Evolutionary conservation across 53 echinoderm and acorn worm genomes (phyloP).

Genomic region (Glandiceps talaboti): DNA sequence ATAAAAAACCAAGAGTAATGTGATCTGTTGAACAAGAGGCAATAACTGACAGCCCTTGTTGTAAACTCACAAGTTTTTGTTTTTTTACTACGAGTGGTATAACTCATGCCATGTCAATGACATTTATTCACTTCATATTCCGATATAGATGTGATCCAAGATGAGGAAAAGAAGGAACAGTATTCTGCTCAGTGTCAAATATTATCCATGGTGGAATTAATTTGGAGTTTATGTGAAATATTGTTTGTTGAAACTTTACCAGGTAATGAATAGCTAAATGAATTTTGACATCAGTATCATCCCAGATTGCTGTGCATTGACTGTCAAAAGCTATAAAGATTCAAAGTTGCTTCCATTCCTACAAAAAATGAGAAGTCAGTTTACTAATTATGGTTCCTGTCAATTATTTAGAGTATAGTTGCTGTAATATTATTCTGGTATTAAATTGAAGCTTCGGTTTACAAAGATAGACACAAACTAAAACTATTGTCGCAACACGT

Average conservation of each 20-base stretch:
- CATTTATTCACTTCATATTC: too few relatives aligned
- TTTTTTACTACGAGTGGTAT: too few relatives aligned
- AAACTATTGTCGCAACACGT: too few relatives aligned
- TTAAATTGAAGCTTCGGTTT: too few relatives aligned
- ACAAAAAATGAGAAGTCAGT: neutral
- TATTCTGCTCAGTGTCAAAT: slow-evolving; percentile 53
- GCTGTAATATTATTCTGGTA: too few relatives aligned
- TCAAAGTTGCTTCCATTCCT: neutral
- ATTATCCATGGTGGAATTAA: slow-evolving; percentile 68
- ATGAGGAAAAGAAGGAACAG: slow-evolving; percentile 14
- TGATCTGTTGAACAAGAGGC: too few relatives aligned
- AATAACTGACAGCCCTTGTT: too few relatives aligned
- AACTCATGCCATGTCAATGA: too few relatives aligned
- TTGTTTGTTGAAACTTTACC: slow-evolving; percentile 89
- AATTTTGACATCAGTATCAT: neutral
- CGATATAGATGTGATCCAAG: slow-evolving; percentile 19
- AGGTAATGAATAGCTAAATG: slow-evolving; percentile 37
- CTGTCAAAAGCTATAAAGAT: neutral
- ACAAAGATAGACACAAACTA: too few relatives aligned
- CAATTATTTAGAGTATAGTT: too few relatives aligned
- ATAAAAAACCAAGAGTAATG: too few relatives aligned
- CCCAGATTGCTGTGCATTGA: neutral
- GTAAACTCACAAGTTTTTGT: too few relatives aligned
- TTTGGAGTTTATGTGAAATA: slow-evolving; percentile 95
- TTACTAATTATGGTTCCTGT: neutral